Conservation (phyloP, 2,797 vertebrate species). For the Gymnoscopelus braueri region DNA sequence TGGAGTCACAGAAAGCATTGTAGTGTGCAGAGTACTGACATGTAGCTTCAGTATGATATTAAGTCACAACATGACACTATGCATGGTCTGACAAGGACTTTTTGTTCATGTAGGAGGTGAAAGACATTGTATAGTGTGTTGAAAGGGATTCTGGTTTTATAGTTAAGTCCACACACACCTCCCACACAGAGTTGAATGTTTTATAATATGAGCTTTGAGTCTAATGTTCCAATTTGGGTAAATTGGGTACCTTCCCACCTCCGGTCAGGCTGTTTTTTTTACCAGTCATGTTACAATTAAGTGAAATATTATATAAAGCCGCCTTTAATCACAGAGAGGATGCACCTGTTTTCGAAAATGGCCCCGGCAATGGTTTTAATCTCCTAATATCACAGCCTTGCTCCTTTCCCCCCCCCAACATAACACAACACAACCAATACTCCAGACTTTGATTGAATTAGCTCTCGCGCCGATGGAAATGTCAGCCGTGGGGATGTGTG, state of each 20-base stretch:
- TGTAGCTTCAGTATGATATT: too few relatives aligned
- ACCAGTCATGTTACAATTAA: not conserved
- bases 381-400: conserved; percentile 41
- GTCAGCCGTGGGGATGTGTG: conserved; percentile 60
- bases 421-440: conserved; percentile 18
- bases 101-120: too few relatives aligned
- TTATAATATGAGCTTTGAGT: too few relatives aligned
- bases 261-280: not conserved
- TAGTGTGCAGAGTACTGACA: too few relatives aligned
- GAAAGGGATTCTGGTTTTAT: too few relatives aligned
- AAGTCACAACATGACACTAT: too few relatives aligned
- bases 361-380: conserved; percentile 58
- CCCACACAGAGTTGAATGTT: too few relatives aligned
- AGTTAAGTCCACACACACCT: too few relatives aligned
- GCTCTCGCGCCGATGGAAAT: conserved; percentile 61
- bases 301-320: not conserved
- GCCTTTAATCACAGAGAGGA: conserved; percentile 28
- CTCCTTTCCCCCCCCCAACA: conserved; percentile 35
- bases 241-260: not conserved
- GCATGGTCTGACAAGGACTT: too few relatives aligned
- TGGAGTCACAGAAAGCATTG: too few relatives aligned
- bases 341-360: conserved; percentile 44
- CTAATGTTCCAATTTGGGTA: not conserved
- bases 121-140: too few relatives aligned
- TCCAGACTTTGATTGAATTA: conserved; percentile 60